Evolutionary conservation across 1,140 invertebrate genomes (phyloP).

Genomic region (Ditylenchus dipsaci): DNA sequence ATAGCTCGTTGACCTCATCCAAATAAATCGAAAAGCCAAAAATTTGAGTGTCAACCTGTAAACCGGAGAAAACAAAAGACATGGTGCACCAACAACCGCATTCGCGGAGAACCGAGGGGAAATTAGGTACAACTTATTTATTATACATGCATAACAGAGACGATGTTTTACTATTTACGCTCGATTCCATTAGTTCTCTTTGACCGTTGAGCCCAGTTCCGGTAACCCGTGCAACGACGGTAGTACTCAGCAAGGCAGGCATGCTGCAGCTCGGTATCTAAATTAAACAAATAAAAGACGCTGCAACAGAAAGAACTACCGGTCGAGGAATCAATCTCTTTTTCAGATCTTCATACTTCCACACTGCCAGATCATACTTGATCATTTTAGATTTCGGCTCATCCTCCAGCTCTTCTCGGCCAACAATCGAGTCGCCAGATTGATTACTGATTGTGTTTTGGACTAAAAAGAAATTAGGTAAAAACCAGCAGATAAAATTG

Average conservation of each 20-base stretch:
- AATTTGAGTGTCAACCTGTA: too few species aligned
- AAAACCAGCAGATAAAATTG: neutral
- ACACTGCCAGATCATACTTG: slow-evolving; percentile 8
- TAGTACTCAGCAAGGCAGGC: slow-evolving; percentile 20
- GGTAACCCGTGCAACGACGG: slow-evolving; percentile 6
- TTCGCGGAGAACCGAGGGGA: too few species aligned
- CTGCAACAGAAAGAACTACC: neutral
- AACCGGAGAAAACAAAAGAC: too few species aligned
- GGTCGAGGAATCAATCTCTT: slow-evolving; percentile 11
- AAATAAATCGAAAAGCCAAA: too few species aligned
- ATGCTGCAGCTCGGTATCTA: slow-evolving; percentile 12
- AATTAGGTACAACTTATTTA: too few species aligned
- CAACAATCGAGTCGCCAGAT: neutral
- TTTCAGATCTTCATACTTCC: slow-evolving; percentile 10
- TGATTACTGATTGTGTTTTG: neutral
- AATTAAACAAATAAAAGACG: neutral
- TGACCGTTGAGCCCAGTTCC: neutral
- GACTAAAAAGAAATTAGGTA: neutral
- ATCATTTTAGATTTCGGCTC: neutral
- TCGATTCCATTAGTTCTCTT: too few species aligned
- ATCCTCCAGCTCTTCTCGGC: neutral
- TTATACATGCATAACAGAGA: too few species aligned
- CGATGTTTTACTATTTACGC: too few species aligned
- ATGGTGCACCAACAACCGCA: too few species aligned
- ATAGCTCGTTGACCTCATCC: too few species aligned